phyloP scores from a whole-genome alignment of 2,113 vertebrate genomes.

The Macrotis lagotis region DNA sequence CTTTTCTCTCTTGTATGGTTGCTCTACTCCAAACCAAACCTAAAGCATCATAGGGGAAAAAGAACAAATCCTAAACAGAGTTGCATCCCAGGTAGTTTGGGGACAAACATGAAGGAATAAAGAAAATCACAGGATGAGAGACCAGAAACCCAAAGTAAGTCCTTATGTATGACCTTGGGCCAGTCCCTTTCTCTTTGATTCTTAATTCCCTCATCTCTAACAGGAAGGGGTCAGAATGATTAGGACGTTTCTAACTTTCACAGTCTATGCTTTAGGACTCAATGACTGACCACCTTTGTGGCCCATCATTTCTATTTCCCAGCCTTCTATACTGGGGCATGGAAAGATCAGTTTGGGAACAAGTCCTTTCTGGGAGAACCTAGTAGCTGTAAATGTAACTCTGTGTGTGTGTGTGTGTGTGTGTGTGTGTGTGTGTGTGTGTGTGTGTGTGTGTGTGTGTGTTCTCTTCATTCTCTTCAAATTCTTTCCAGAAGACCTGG shows the following conservation, averaged over 20 bases:
- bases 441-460: no score
- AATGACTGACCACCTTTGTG: background rate
- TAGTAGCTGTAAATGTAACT: background rate
- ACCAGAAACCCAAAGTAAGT: no score
- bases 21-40: background rate
- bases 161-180: no score
- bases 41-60: background rate
- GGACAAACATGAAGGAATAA: background rate
- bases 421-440: no score
- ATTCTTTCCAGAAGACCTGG: background rate
- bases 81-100: background rate
- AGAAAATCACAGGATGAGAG: no score
- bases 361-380: background rate
- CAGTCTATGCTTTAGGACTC: no score
- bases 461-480: background rate
- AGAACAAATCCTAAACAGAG: background rate
- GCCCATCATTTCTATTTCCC: no score
- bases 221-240: background rate
- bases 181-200: background rate
- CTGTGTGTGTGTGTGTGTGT: no score
- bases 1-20: background rate
- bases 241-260: background rate
- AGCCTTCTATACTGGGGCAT: background rate
- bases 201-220: background rate
- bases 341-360: background rate